Base-by-base conservation (phyloP, 2,113 vertebrate species). In the Baryphthengus martii region DNA sequence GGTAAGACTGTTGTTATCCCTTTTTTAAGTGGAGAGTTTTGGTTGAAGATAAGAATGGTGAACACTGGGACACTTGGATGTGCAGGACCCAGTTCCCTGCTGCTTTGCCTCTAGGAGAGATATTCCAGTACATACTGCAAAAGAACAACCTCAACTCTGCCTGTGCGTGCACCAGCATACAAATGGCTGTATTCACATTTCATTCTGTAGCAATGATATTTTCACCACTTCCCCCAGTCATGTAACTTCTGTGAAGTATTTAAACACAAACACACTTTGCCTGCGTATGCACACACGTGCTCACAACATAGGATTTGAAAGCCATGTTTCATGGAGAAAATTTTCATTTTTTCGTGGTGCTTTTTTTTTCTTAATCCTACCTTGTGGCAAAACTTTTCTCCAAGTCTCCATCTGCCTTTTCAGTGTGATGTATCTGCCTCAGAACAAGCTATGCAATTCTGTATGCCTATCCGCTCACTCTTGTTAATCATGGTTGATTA, bases 251-350 rank as follows among this genome's bases (percentile, higher is more conserved):
- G 7, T 40, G 61, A 70, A 26, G 13, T n/a, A 21, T 83, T 94
- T 85, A 72, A 52, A 52, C 24, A 37, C 39, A 33, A 11, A 29
- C 13, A 18, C 7, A 4, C 45, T 18, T 17, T 3, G 1, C 31
- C 56, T 1, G 0, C 45, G 20, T 3, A 2, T 4, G 5, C 19
- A 12, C 40, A 39, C 3, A 1, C 2, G 4, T n/a, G 75, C 85
- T 72, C 68, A 33, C 35, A 81, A 50, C 20, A 33, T 13, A 17
- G 6, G 25, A 2, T 78, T 58, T 81, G 47, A 66, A 65, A 91
- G 4, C 7, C 11, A 10, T 33, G 11, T n/a, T 67, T 75, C 17
- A 47, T 12, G 9, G 26, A 28, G 5, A 9, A 13, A 56, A 5
- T 11, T 42, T 61, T 55, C 26, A n/a, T 29, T 1, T 21, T 17